Base-by-base conservation (phyloP, 2,797 vertebrate genomes). In the Somateria mollissima region DNA sequence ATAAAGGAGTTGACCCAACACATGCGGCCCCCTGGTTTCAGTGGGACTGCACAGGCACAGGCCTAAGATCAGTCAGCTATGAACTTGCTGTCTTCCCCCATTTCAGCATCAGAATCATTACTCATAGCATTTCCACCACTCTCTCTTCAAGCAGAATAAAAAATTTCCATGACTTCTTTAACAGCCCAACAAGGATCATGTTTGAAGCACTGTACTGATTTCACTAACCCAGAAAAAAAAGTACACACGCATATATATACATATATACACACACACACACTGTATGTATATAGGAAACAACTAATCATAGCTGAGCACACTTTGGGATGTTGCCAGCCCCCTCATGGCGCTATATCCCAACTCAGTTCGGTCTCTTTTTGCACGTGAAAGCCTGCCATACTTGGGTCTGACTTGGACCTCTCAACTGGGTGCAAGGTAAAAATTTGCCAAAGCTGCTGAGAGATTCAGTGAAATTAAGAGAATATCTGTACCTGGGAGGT, bases 281-380 rank as follows among this genome's bases (percentile, higher is more conserved):
- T 20, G 3, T 49, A 74, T 37, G 61, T 45, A 41, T 76, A 79
- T 90, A 92, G 91, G 94, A 97, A 96, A 95, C 89, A 54, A 96
- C 54, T 95, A 90, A 96, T 90, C 90, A 90, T 77, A 90, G 84
- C 86, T 78, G 72, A 60, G 75, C 28, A 58, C 53, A 74, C 90
- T 96, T 92, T 95, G 94, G 95, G 88, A 80, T 39, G 78, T 54
- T 96, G 96, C 96, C 93, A 93, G 74, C 32, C 81, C 69, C 30
- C 89, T 94, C 77, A 87, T 66, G 34, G 65, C 56, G 53, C 56
- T 54, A 39, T 66, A 92, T 92, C 78, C 71, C 65, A 10, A 89
- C 90, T 92, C 91, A 85, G 84, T 89, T 95, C 93, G 78, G 87
- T 92, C 91, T 89, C 84, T 45, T 78, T 69, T 82, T 87, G 78